Evolutionary conservation across 2,888 invertebrate species (phyloP), one percentile per base, ranked within the genome.

Genomic region (Crossocerus cetratus): DNA sequence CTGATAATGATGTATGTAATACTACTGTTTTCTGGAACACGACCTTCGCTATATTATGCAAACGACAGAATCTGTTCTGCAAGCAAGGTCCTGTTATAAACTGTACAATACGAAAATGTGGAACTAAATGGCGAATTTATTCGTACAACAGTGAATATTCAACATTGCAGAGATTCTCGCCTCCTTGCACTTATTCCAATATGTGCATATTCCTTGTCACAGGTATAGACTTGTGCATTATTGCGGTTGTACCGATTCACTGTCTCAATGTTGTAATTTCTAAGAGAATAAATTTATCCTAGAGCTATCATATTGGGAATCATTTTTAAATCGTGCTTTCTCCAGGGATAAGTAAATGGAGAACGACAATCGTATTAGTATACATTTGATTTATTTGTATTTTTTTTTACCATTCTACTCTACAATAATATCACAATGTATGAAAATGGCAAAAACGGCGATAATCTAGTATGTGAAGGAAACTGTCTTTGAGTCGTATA

Each of bases 251-350:
- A 83, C 78, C 65, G 69, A 84, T 86, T 83, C 77, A 84, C 78
- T 76, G 74, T 86, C 81, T 81, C 82, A 75, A 79, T 86, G 84
- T 86, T 85, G 78, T 79, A 78, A 77, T 78, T 65, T 83, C 78
- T 82, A 76, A 78, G 82, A 81, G 65, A 78, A 81, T 79, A 77
- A 81, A 82, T 78, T 76, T 72, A 77, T 78, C 64, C 69, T 61
- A 67, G 32, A 32, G 32, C 32, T 32, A 32, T 32, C 32, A 32
- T 32, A 11, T 32, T 32, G 1, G n/a, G n/a, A 32, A 4, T 32
- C 32, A 32, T 32, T 32, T 8, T 32, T 11, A 32, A 32, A 32
- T 4, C 11, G 32, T 32, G 32, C 11, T 32, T 32, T 32, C 5
- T 32, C 5, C 32, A 32, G 32, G 11, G 32, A 11, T 32, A 32